These are phyloP conservation scores for Oncorhynchus masou DNA, from an alignment of 2,113 vertebrate species.

Conservation along the genomic window DNA sequence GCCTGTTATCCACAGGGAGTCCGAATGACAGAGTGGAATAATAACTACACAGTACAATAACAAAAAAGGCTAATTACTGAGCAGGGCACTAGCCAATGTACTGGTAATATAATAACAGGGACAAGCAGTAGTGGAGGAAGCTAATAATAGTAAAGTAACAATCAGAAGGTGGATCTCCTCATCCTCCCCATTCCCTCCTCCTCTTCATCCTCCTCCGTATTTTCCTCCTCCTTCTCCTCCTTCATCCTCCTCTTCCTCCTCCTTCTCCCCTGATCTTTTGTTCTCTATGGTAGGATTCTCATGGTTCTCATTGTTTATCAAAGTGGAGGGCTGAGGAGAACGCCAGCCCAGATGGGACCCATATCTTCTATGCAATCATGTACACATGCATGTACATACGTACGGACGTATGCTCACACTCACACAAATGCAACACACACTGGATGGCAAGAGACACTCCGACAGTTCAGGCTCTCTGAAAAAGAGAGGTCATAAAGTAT, in stretches of 20 bases:
- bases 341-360: too few species aligned
- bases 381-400: too few species aligned
- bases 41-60: conserved; percentile 34
- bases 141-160: conserved; percentile 50
- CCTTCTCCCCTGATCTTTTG: too few species aligned
- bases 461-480: too few species aligned
- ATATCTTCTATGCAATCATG: too few species aligned
- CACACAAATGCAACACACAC: too few species aligned
- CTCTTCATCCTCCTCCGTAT: background rate
- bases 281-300: too few species aligned
- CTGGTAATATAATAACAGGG: conserved; percentile 24
- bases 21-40: conserved; percentile 32
- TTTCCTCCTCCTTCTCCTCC: background rate
- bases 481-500: conserved; percentile 26
- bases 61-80: conserved; percentile 44
- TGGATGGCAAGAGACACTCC: too few species aligned
- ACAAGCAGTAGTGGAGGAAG: conserved; percentile 32
- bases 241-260: too few species aligned
- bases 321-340: too few species aligned
- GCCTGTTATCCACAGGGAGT: conserved; percentile 39
- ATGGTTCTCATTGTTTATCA: too few species aligned
- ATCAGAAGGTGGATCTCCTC: conserved; percentile 19
- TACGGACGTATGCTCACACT: too few species aligned
- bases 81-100: conserved; percentile 34
- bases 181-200: background rate